Conservation (phyloP, 2,888 invertebrate species). For the Dichetophora obliterata region DNA sequence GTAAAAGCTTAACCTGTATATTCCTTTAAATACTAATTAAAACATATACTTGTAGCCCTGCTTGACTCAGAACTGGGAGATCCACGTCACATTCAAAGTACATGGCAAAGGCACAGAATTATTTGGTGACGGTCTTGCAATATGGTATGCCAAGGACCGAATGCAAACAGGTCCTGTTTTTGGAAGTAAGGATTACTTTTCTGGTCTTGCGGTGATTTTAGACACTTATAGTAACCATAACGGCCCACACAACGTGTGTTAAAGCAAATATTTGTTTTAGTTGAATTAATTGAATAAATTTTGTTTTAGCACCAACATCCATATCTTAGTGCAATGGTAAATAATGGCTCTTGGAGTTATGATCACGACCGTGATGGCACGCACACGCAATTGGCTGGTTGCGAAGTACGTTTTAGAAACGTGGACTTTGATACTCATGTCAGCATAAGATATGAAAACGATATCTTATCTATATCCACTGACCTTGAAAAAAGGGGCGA, state of each 20-base stretch:
- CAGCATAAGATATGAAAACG: constrained; percentile 91
- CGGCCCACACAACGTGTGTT: constrained; percentile 94
- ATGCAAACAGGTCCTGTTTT: constrained; percentile 91
- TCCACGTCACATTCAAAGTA: constrained; percentile 96
- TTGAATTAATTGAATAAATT: background rate
- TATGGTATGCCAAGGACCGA: constrained; percentile 92
- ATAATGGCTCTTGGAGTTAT: constrained; percentile 94
- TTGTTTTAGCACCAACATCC: constrained; percentile 94
- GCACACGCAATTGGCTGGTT: constrained; percentile 96
- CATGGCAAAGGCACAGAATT: constrained; percentile 94
- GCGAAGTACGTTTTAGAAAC: constrained; percentile 96
- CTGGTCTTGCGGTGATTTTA: constrained; percentile 90
- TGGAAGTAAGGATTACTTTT: constrained; percentile 93
- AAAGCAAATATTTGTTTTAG: background rate
- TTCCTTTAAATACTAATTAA: background rate
- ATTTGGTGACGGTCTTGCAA: constrained; percentile 96
- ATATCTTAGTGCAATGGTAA: constrained; percentile 97
- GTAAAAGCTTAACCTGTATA: constrained; percentile 64
- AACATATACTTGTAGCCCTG: constrained; percentile 77
- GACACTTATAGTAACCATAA: constrained; percentile 99
- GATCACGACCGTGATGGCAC: constrained; percentile 99
- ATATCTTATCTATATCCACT: constrained; percentile 89
- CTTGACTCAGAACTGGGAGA: constrained; percentile 92
- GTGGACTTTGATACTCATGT: constrained; percentile 89
- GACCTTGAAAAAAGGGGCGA: constrained; percentile 92